phyloP scores from a whole-genome alignment of 2,113 vertebrate species.

The Addax nasomaculatus region DNA sequence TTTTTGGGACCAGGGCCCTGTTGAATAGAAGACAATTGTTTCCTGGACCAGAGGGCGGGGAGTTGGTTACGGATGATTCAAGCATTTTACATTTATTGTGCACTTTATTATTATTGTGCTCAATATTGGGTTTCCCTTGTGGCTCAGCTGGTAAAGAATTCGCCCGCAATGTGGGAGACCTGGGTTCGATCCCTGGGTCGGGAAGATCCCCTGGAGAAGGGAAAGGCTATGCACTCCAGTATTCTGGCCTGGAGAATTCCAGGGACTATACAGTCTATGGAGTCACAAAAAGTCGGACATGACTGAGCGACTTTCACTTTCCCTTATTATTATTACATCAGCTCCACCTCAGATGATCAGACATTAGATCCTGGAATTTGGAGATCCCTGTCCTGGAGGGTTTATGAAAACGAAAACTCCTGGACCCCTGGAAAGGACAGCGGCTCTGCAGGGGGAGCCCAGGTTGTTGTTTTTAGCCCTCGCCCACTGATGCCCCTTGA shows the following conservation, averaged over 20 bases:
- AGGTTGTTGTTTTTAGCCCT: neutral
- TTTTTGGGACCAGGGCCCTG: neutral
- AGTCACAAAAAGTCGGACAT: neutral
- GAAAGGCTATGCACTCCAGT: neutral
- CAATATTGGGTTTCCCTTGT: neutral
- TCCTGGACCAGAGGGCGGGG: neutral
- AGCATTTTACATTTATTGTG: neutral
- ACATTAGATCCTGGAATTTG: neutral
- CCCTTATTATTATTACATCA: neutral
- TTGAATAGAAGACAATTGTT: neutral
- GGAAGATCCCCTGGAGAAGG: neutral
- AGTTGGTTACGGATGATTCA: neutral
- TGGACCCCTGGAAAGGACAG: accelerated
- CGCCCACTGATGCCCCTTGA: neutral
- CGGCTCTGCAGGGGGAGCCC: accelerated
- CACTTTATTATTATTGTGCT: neutral
- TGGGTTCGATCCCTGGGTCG: neutral
- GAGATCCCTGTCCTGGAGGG: neutral
- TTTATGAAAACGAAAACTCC: neutral
- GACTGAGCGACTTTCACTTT: neutral
- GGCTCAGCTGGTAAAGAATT: neutral
- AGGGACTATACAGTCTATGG: neutral
- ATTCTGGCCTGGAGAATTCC: neutral
- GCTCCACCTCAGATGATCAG: neutral
- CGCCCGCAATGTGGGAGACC: accelerated